phyloP scores from a whole-genome alignment of 2,113 vertebrate species.

The Ictalurus furcatus region DNA sequence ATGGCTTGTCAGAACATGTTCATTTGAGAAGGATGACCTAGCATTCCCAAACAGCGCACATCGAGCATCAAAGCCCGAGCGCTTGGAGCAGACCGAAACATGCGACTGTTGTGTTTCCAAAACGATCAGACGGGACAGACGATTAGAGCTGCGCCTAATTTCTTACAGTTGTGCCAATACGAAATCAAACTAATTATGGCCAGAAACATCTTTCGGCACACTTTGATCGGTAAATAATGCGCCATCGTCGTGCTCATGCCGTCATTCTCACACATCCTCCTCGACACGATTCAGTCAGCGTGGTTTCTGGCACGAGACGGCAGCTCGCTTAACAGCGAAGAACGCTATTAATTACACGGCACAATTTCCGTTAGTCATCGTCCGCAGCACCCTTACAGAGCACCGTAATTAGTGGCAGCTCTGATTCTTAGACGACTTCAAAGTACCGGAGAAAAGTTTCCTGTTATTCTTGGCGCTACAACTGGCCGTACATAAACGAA shows the following conservation, averaged over 20 bases:
- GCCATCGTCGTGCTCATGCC: background rate
- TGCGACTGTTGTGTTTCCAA: constrained; percentile 41
- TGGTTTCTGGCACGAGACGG: constrained; percentile 51
- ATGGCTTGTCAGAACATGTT: background rate
- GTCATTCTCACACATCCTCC: background rate
- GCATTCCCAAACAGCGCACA: background rate
- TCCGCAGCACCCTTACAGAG: constrained; percentile 60
- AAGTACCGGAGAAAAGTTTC: constrained; percentile 66
- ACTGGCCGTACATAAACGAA: constrained; percentile 46
- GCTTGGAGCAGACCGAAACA: background rate
- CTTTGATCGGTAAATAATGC: background rate
- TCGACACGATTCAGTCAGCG: constrained; percentile 49
- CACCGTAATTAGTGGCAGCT: constrained; percentile 74
- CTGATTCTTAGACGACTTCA: constrained; percentile 72
- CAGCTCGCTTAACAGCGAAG: constrained; percentile 54
- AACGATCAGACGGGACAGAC: constrained; percentile 9
- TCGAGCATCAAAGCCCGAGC: constrained; percentile 31
- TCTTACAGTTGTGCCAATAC: constrained; percentile 19
- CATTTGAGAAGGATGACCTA: constrained; percentile 25
- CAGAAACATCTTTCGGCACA: constrained; percentile 12
- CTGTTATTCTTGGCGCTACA: constrained; percentile 63
- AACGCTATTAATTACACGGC: constrained; percentile 60
- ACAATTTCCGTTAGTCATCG: constrained; percentile 70
- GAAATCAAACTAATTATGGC: constrained; percentile 38
- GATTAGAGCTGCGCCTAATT: constrained; percentile 31